phyloP scores from a whole-genome alignment of 2,888 invertebrate genomes.

The Perizoma flavofasciatum region DNA sequence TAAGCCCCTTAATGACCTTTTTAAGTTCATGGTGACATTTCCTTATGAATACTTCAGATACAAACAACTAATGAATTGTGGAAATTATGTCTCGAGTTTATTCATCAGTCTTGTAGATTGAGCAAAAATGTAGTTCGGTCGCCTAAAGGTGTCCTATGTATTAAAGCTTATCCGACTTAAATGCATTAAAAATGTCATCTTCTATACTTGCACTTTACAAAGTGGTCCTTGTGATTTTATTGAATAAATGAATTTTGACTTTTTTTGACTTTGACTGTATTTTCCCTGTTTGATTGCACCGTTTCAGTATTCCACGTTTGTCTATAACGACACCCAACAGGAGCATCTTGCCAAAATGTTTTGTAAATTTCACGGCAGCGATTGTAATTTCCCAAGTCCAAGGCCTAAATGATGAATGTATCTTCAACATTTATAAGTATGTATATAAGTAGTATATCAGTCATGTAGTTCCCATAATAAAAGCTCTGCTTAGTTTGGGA shows the following conservation, averaged over 20 bases:
- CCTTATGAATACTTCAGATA: not conserved
- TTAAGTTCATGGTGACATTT: constrained; percentile 25
- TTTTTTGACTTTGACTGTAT: too few species aligned
- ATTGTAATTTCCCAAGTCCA: constrained; percentile 14
- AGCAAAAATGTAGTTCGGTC: too few species aligned
- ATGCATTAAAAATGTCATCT: too few species aligned
- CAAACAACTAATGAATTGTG: constrained; percentile 13
- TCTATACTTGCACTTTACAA: too few species aligned
- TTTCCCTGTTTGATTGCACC: not conserved
- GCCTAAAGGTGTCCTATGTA: too few species aligned
- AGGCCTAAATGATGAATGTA: constrained; percentile 2
- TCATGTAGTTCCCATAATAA: too few species aligned
- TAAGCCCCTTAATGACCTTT: constrained; percentile 27
- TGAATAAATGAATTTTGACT: too few species aligned
- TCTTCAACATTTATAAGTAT: constrained; percentile 1
- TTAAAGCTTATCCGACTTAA: too few species aligned
- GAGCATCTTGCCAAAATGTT: constrained; percentile 25
- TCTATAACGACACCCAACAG: constrained; percentile 15
- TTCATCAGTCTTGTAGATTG: too few species aligned
- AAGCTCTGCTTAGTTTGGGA: too few species aligned
- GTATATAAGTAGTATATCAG: too few species aligned
- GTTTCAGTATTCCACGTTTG: constrained; percentile 13
- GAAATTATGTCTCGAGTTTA: constrained; percentile 10
- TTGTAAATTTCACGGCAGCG: constrained; percentile 16
- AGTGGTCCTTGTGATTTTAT: too few species aligned